Conservation (phyloP, 2,797 vertebrate species). For the Rhinogobio ventralis region DNA sequence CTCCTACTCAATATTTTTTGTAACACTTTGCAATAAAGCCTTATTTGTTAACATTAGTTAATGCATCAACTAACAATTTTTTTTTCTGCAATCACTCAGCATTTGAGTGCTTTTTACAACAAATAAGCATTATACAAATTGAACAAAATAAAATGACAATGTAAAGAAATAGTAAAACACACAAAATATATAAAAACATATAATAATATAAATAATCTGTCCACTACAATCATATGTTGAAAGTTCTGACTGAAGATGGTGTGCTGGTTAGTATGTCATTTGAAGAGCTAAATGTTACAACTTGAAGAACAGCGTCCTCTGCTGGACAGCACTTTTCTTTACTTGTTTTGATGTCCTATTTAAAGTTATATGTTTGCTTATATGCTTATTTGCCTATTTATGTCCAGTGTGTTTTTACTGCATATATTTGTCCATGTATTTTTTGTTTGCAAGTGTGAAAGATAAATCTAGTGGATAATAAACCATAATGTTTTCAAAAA, state of each 20-base stretch:
- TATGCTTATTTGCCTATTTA: background rate
- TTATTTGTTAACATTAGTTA: background rate
- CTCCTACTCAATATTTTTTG: background rate
- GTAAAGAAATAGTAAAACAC: background rate
- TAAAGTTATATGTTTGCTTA: background rate
- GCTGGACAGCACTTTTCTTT: background rate
- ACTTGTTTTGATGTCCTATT: background rate
- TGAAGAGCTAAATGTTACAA: background rate
- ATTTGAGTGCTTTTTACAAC: background rate
- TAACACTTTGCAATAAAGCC: background rate
- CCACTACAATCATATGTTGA: background rate
- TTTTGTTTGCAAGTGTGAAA: background rate
- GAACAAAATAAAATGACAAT: background rate
- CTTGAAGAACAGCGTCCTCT: constrained; percentile 41
- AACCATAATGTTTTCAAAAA: background rate
- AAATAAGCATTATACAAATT: background rate
- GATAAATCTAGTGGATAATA: background rate
- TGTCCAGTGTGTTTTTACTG: too few relatives aligned
- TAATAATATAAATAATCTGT: background rate
- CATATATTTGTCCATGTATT: background rate
- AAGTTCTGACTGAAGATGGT: background rate
- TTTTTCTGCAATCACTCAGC: too few relatives aligned
- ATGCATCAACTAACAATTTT: background rate
- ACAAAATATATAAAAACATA: too few relatives aligned
- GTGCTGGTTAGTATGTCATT: background rate